These are phyloP conservation scores for Noctua janthe DNA, from an alignment of 2,888 invertebrate species.

Conservation along the genomic window DNA sequence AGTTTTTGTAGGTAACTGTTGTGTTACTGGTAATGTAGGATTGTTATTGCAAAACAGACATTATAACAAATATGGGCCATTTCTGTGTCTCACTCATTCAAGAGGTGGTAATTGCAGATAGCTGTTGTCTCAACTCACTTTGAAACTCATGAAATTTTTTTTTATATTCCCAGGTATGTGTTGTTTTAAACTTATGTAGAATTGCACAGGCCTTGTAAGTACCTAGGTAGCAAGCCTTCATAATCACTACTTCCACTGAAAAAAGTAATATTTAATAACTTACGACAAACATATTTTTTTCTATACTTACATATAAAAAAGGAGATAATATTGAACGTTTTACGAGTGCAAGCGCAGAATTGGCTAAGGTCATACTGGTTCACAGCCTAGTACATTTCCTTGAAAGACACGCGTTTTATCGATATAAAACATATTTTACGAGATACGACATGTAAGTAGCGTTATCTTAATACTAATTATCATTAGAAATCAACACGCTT, in stretches of 20 bases:
- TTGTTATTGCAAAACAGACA: neutral
- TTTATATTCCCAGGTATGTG: neutral
- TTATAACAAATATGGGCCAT: neutral
- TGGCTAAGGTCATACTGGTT: conserved; percentile 52
- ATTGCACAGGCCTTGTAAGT: neutral
- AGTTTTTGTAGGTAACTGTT: neutral
- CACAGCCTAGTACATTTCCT: conserved; percentile 67
- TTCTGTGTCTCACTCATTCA: neutral
- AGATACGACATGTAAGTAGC: conserved; percentile 64
- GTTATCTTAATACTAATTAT: conserved; percentile 38
- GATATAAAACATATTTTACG: conserved; percentile 39
- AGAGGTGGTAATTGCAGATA: neutral
- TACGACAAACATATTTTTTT: neutral
- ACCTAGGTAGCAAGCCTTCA: neutral
- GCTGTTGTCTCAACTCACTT: neutral
- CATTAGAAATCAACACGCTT: conserved; percentile 26
- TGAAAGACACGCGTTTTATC: conserved; percentile 58
- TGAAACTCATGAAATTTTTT: neutral
- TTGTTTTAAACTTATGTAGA: neutral
- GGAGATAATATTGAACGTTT: conserved; percentile 14
- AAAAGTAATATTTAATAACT: neutral
- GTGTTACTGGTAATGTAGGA: neutral
- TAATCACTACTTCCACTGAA: neutral
- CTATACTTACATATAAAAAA: neutral
- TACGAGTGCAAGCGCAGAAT: conserved; percentile 24